Percentiles rank a stretch among this genome's conserved stretches.
phyloP scores from a whole-genome alignment of 2,113 vertebrate genomes.

The Brachyhypopomus gauderio region DNA sequence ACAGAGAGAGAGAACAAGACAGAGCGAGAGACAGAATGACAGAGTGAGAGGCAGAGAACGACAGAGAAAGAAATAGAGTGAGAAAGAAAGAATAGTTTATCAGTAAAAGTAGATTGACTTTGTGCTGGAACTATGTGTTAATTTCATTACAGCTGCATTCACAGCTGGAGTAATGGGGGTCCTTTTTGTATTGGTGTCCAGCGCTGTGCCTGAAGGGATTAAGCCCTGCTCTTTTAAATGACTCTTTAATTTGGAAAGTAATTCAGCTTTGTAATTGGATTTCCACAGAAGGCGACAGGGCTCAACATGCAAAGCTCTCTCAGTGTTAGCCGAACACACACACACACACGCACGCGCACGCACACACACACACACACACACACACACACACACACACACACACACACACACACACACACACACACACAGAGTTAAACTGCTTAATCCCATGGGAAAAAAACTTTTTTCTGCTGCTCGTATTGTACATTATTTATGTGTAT shows the following conservation, averaged over 20 bases:
- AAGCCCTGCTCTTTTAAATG: slow-evolving; percentile 86
- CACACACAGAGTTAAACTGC: no score
- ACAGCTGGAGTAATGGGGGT: slow-evolving; percentile 69
- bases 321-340: not conserved
- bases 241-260: slow-evolving; percentile 97
- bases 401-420: no score
- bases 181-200: slow-evolving; percentile 59
- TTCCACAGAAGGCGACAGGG: slow-evolving; percentile 92
- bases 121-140: no score
- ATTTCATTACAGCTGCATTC: no score
- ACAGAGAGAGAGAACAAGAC: no score
- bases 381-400: no score
- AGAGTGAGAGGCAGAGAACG: not conserved
- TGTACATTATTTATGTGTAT: no score
- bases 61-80: slow-evolving; percentile 1
- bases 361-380: no score
- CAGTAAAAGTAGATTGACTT: no score
- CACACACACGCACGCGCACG: not conserved
- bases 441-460: no score
- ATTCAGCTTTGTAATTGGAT: slow-evolving; percentile 98
- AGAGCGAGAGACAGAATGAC: slow-evolving; percentile 34
- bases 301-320: slow-evolving; percentile 85
- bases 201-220: slow-evolving; percentile 81
- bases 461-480: no score
- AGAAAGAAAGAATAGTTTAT: not conserved